phyloP scores from a whole-genome alignment of 2,797 vertebrate genomes.

The Chlorospingus semifuscus region DNA sequence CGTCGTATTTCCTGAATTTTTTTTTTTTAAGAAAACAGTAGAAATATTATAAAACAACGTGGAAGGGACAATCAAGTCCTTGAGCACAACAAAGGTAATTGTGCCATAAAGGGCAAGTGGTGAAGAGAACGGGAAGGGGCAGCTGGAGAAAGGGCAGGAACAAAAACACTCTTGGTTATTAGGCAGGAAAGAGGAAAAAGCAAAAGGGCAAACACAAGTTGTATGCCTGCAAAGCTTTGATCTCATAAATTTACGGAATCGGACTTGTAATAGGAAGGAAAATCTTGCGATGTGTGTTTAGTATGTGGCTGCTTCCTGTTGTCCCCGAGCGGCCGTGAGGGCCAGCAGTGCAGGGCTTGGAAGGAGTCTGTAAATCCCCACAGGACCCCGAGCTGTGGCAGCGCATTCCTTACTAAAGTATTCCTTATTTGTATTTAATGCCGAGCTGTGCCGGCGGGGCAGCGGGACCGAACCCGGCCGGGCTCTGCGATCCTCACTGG shows the following conservation, averaged over 20 bases:
- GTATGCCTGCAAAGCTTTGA: neutral
- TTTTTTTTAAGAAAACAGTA: neutral
- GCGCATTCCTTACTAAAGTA: too few species aligned
- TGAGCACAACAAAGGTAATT: neutral
- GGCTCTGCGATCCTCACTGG: neutral
- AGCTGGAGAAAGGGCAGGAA: neutral
- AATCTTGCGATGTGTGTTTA: neutral
- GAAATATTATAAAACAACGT: neutral
- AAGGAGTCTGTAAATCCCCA: too few species aligned
- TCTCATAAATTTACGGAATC: neutral
- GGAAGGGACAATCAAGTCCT: neutral
- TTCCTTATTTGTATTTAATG: neutral
- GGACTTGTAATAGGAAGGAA: neutral
- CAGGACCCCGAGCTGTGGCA: accelerated
- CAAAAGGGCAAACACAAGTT: neutral
- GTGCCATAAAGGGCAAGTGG: neutral
- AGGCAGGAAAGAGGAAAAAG: neutral
- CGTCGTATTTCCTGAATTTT: neutral
- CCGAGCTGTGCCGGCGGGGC: accelerated
- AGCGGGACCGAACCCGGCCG: accelerated
- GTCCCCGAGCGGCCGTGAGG: neutral
- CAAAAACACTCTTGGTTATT: neutral
- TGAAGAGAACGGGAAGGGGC: neutral
- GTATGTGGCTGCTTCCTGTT: neutral
- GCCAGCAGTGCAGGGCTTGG: neutral